phyloP scores from a whole-genome alignment of 2,113 vertebrate species.

The Centropristis striata region DNA sequence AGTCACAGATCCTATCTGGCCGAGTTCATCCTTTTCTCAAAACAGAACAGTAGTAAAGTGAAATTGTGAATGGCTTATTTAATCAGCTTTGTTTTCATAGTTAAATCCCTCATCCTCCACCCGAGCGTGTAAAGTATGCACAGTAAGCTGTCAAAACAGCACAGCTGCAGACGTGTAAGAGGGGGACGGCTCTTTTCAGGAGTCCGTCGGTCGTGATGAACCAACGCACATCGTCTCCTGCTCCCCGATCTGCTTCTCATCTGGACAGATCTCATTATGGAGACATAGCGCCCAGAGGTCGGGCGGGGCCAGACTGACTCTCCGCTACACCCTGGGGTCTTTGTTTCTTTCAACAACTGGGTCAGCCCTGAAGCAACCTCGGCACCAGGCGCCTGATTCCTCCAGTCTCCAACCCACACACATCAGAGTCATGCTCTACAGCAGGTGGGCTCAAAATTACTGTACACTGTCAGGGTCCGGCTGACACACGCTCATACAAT shows the following conservation, averaged over 20 bases:
- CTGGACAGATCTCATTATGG: constrained; percentile 38
- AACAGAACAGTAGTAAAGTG: neutral
- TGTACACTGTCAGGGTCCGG: constrained; percentile 29
- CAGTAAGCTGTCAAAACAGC: constrained; percentile 28
- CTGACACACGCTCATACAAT: constrained; percentile 40
- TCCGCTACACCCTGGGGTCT: constrained; percentile 35
- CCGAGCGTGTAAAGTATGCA: neutral
- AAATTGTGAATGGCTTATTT: neutral
- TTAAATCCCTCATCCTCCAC: neutral
- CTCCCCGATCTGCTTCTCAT: constrained; percentile 47
- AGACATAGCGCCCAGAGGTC: constrained; percentile 44
- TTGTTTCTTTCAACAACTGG: constrained; percentile 57
- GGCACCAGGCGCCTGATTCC: constrained; percentile 61
- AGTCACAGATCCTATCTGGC: neutral
- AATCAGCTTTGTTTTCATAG: constrained; percentile 3
- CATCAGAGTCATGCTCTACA: constrained; percentile 58
- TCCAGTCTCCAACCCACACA: constrained; percentile 61
- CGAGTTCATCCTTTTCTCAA: neutral
- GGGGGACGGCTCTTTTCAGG: constrained; percentile 28
- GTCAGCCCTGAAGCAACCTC: constrained; percentile 54
- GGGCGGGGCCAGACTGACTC: constrained; percentile 49
- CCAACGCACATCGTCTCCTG: constrained; percentile 38
- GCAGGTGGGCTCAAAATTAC: constrained; percentile 64
- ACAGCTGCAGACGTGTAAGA: constrained; percentile 41
- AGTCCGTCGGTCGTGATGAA: constrained; percentile 2